phyloP scores from a whole-genome alignment of 1,140 invertebrate genomes.

The Acromyrmex heyeri region DNA sequence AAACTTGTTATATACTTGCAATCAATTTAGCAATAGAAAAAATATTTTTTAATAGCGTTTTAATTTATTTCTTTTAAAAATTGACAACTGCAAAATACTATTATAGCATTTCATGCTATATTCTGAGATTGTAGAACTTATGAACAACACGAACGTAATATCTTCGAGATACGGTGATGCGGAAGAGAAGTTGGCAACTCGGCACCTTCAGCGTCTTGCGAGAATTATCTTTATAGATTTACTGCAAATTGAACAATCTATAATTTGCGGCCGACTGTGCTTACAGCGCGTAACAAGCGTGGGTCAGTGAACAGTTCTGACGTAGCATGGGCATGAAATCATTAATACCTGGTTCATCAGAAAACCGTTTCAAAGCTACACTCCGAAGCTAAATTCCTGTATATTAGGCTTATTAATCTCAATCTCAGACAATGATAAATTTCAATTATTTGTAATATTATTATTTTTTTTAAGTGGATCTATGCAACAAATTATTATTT shows the following conservation, averaged over 20 bases:
- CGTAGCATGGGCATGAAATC: constrained; percentile 80
- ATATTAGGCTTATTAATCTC: background rate
- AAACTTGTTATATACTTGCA: background rate
- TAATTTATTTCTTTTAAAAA: background rate
- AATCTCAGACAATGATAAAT: background rate
- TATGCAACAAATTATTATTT: background rate
- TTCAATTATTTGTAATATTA: background rate
- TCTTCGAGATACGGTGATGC: constrained; percentile 24
- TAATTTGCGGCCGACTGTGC: constrained; percentile 77
- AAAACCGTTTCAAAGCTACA: constrained; percentile 27
- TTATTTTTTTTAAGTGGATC: background rate
- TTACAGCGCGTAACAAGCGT: constrained; percentile 79
- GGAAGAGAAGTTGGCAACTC: constrained; percentile 57
- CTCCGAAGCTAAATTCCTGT: background rate
- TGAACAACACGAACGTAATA: constrained; percentile 1
- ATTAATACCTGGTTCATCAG: constrained; percentile 81
- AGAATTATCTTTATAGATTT: constrained; percentile 82
- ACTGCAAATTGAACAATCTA: constrained; percentile 85
- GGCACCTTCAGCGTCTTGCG: constrained; percentile 55
- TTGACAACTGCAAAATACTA: background rate
- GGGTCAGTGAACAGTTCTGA: constrained; percentile 57
- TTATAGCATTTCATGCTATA: background rate
- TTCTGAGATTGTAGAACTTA: background rate
- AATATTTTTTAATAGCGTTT: background rate
- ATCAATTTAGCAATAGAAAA: background rate